Evolutionary conservation across 1,140 invertebrate genomes (phyloP).

Genomic region (Scylla paramamosain): DNA sequence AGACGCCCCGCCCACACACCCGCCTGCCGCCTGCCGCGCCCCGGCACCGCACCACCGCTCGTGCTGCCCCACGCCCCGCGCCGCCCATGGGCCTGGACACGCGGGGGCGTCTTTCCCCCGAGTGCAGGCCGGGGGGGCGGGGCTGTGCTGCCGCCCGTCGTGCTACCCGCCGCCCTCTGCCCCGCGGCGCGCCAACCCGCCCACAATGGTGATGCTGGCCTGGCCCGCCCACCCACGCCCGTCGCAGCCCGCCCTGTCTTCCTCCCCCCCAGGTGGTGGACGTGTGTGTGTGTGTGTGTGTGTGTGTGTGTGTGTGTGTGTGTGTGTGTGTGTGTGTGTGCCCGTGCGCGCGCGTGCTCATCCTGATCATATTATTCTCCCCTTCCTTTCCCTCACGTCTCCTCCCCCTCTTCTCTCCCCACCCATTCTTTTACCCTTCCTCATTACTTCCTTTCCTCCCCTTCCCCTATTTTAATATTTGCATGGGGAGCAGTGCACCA

Average conservation of each 20-base stretch:
- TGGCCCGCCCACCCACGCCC: background rate
- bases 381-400: background rate
- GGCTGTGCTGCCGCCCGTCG: background rate
- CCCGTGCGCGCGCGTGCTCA: background rate
- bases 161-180: background rate
- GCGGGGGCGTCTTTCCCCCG: conserved; percentile 36
- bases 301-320: background rate
- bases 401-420: background rate
- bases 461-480: background rate
- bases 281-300: background rate
- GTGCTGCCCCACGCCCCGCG: too few relatives aligned
- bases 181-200: background rate
- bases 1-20: background rate
- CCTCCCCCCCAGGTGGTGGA: background rate
- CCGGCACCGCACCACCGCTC: too few relatives aligned
- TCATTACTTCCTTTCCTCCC: background rate
- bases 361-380: background rate
- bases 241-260: background rate
- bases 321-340: conserved; percentile 42
- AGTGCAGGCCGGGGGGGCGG: background rate
- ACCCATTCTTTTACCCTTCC: background rate
- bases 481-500: too few relatives aligned
- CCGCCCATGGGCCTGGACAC: conserved; percentile 47
- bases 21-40: background rate
- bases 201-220: conserved; percentile 60